Evolutionary conservation across 2,113 vertebrate genomes (phyloP).

Genomic region (Formicarius rufipectus): DNA sequence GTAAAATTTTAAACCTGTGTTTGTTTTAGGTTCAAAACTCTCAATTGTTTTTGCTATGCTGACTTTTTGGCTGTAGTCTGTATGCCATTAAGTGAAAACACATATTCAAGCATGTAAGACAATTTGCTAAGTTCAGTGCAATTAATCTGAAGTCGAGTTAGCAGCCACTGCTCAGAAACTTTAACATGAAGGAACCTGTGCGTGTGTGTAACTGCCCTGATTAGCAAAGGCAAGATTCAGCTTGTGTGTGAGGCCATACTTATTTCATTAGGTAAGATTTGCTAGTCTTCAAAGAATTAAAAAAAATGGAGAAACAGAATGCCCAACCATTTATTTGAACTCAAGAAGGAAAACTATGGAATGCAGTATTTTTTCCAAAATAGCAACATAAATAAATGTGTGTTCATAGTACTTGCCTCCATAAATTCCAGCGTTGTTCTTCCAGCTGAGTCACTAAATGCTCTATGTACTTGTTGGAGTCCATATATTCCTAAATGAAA

Average conservation of each 20-base stretch:
- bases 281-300: neutral
- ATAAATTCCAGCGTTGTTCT: slow-evolving; percentile 84
- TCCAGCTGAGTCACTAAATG: slow-evolving; percentile 87
- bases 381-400: neutral
- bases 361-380: neutral
- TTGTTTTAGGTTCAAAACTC: neutral
- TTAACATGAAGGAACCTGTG: neutral
- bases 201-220: neutral
- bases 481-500: slow-evolving; percentile 85
- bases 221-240: neutral
- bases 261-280: neutral
- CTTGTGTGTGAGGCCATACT: neutral
- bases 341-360: neutral
- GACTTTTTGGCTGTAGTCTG: neutral
- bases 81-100: neutral
- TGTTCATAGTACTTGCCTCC: slow-evolving; percentile 77
- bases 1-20: neutral
- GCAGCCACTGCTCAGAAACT: neutral
- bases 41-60: neutral
- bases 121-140: neutral
- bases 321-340: neutral
- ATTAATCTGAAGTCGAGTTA: neutral
- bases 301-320: neutral
- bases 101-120: neutral
- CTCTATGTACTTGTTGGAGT: slow-evolving; percentile 86